A percentile compares a stretch with the other conserved stretches of the same genome.
These are phyloP conservation scores for Aix galericulata DNA, from an alignment of 2,113 vertebrate species.

Conservation along the genomic window DNA sequence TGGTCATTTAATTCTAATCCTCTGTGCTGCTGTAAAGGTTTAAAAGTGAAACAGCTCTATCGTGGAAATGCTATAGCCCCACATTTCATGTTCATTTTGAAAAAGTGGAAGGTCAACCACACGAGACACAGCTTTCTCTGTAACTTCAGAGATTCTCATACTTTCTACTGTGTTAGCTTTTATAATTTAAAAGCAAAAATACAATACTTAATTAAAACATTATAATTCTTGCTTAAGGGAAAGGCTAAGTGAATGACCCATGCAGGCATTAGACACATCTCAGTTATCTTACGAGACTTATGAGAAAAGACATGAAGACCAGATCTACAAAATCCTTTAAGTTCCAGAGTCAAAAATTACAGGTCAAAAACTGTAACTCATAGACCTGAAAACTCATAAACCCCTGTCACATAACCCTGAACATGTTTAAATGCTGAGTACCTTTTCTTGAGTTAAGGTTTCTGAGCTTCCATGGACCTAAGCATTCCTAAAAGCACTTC, in stretches of 20 bases:
- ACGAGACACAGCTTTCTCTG: background rate
- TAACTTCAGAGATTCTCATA: background rate
- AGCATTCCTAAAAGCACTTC: background rate
- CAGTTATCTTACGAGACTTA: background rate
- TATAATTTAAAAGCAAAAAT: background rate
- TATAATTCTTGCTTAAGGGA: background rate
- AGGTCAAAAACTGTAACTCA: background rate
- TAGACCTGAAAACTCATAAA: background rate
- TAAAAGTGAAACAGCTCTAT: background rate
- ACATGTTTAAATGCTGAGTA: background rate
- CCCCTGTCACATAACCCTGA: background rate
- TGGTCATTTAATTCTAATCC: background rate
- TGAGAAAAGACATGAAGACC: background rate
- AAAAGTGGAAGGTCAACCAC: background rate
- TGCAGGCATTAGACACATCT: background rate
- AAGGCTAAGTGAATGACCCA: background rate
- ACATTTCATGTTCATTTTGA: background rate
- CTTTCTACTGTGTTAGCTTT: background rate
- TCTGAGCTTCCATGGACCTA: background rate
- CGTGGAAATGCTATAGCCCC: fast-evolving
- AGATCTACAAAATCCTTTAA: background rate
- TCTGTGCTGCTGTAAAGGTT: background rate
- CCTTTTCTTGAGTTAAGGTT: background rate
- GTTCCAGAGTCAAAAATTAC: background rate
- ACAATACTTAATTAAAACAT: background rate